Base-by-base conservation (phyloP, 2,888 invertebrate species). In the Neoaliturus tenellus region DNA sequence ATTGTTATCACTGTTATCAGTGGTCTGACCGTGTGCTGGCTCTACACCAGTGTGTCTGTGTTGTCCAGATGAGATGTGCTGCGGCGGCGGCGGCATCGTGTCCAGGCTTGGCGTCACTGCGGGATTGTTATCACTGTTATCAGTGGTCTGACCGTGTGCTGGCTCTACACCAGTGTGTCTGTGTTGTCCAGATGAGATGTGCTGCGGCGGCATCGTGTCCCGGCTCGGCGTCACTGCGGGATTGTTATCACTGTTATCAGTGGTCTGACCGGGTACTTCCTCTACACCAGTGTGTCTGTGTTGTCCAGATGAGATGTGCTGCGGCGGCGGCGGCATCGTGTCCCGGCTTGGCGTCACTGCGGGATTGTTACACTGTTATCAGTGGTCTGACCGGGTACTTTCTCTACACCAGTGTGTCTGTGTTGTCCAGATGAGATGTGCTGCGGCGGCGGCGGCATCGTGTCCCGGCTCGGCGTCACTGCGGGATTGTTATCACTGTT, bases 211-310 rank as follows among this genome's bases (percentile, higher is more conserved):
- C 17, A 12, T 62, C 12, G 62, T 62, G 28, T 25, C 62, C 1
- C 25, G 91, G 80, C 88, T 91, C 84, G 91, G 91, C 82, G 89
- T 91, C 84, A 88, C 91, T 83, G 90, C 90, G 89, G 91, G 91
- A 25, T 86, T 91, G 83, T 87, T 90, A 82, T 91, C 91, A n/a
- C 87, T 91, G 84, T 90, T 88, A 84, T 90, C 91, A 41, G 89
- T 92, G 33, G 88, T 91, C 81, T 44, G 2, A 44, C 44, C 17
- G 44, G n/a, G n/a, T n/a, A n/a, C n/a, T n/a, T n/a, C n/a, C n/a
- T n/a, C n/a, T n/a, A n/a, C n/a, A n/a, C n/a, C n/a, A n/a, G n/a
- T n/a, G n/a, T n/a, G n/a, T n/a, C n/a, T 44, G 4, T 44, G 44
- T 6, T 62, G 62, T 62, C 6, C 62, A 62, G 62, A 62, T 62